A percentile compares a stretch with the other conserved stretches of the same genome.
Evolutionary conservation across 2,113 vertebrate genomes (phyloP).

Genomic region (Dolichallabes microphthalmus): DNA sequence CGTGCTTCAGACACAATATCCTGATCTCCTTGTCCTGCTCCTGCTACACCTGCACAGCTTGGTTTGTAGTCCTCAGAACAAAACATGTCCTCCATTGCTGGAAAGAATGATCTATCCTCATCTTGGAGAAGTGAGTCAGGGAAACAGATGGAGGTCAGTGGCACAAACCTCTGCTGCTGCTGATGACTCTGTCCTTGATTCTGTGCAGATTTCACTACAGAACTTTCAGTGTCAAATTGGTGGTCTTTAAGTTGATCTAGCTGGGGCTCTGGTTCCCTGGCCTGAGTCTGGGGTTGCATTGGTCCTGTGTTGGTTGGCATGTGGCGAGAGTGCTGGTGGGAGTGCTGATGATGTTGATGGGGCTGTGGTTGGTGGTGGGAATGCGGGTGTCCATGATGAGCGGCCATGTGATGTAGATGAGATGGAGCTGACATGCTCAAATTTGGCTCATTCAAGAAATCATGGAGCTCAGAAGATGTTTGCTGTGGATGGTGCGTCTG

Average conservation of each 20-base stretch:
- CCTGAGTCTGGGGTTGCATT: conserved; percentile 58
- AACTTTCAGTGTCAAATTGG: conserved; percentile 76
- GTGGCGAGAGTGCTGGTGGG: conserved; percentile 63
- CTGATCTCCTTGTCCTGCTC: conserved; percentile 61
- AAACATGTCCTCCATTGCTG: conserved; percentile 93
- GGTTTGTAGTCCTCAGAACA: conserved; percentile 82
- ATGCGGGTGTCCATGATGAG: conserved; percentile 61
- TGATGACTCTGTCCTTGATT: conserved; percentile 61
- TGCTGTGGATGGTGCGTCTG: conserved; percentile 61
- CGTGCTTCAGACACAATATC: conserved; percentile 64
- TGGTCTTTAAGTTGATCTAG: conserved; percentile 76
- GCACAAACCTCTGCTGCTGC: conserved; percentile 75
- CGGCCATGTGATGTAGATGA: conserved; percentile 68
- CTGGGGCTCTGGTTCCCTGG: conserved; percentile 62
- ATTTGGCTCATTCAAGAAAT: conserved; percentile 70
- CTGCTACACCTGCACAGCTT: conserved; percentile 67
- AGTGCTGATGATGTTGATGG: conserved; percentile 63
- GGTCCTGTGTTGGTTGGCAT: conserved; percentile 60
- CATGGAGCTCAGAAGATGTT: conserved; percentile 65
- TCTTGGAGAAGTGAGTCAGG: conserved; percentile 86
- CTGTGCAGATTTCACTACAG: conserved; percentile 67
- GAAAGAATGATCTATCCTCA: conserved; percentile 85
- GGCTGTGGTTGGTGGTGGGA: conserved; percentile 62
- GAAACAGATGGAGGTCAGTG: conserved; percentile 88
- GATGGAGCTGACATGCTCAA: conserved; percentile 62